phyloP scores from a whole-genome alignment of 64 coral and sea anemone genomes.

The Acropora yongei region DNA sequence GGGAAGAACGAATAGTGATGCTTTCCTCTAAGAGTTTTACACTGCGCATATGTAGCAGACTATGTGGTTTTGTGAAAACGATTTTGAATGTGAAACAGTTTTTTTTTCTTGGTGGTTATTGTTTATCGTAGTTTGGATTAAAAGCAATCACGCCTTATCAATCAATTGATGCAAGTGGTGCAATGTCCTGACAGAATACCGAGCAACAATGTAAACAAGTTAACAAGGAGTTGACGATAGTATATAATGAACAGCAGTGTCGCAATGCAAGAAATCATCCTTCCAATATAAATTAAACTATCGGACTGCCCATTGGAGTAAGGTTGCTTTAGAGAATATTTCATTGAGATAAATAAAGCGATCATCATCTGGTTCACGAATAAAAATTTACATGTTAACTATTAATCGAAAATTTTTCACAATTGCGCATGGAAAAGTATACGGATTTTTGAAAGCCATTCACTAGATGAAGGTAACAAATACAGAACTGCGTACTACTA shows the following conservation, averaged over 20 bases:
- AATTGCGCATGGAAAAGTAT: too few species aligned
- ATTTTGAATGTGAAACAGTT: background rate
- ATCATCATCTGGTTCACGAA: background rate
- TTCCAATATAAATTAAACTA: too few species aligned
- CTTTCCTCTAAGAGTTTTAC: too few species aligned
- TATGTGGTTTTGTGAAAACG: background rate
- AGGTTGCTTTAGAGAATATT: background rate
- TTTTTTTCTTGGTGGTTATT: background rate
- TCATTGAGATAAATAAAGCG: background rate
- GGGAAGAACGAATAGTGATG: too few species aligned
- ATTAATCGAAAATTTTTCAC: too few species aligned
- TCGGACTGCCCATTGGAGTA: background rate
- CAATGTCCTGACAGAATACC: background rate
- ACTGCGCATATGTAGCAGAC: too few species aligned
- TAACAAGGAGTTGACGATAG: conserved; percentile 36
- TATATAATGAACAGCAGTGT: background rate
- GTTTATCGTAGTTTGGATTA: conserved; percentile 4
- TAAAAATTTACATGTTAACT: background rate
- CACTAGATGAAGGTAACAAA: background rate
- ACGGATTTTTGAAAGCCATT: background rate
- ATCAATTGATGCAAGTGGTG: conserved; percentile 19
- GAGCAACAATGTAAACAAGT: conserved; percentile 26
- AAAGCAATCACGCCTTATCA: conserved; percentile 4
- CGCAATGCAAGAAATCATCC: background rate
- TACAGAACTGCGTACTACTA: background rate